These are phyloP conservation scores for Prolemur simus DNA, from an alignment of 2,113 vertebrate genomes.

Conservation along the genomic window DNA sequence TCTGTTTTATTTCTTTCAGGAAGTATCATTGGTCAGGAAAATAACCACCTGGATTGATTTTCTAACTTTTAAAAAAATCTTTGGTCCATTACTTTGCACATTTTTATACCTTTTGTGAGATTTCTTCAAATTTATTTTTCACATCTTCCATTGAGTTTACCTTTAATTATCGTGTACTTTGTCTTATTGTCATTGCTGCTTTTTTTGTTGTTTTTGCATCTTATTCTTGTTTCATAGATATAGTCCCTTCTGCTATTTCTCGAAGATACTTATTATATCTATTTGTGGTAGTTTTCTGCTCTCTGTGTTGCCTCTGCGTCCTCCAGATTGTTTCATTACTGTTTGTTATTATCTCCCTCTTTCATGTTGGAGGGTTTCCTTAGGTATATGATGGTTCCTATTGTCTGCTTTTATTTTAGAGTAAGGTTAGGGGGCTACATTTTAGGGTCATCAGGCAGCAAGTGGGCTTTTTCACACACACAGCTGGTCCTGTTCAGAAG, in stretches of 20 bases:
- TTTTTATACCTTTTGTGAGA: background rate
- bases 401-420: background rate
- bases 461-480: background rate
- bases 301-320: background rate
- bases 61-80: background rate
- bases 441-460: background rate
- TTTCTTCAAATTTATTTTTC: background rate
- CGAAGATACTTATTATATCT: background rate
- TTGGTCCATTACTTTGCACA: background rate
- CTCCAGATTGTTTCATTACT: background rate
- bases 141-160: background rate
- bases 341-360: background rate
- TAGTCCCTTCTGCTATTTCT: background rate
- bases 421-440: background rate
- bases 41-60: background rate
- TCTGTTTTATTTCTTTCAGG: background rate
- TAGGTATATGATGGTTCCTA: background rate
- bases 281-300: background rate
- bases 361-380: background rate
- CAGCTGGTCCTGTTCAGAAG: background rate
- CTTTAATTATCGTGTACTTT: background rate
- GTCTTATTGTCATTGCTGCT: background rate
- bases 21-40: background rate
- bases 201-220: background rate
- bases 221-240: background rate